Evolutionary conservation across 2,888 invertebrate genomes (phyloP).

Genomic region (Drosophila algonquin): DNA sequence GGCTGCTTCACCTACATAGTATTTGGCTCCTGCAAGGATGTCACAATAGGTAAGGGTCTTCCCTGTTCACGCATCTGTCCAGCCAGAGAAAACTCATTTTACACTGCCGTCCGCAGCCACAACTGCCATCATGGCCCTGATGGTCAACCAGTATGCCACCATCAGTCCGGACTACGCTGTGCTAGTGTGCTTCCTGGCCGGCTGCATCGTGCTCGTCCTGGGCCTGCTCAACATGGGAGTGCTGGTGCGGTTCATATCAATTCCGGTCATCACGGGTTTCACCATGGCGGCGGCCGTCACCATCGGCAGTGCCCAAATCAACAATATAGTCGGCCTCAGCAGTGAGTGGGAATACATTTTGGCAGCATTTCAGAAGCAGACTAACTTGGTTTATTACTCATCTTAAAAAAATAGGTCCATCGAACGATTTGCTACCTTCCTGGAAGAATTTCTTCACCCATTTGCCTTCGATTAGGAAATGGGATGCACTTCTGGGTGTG

Average conservation of each 20-base stretch:
- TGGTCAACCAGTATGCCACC: constrained; percentile 89
- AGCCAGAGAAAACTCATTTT: background rate
- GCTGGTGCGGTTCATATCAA: constrained; percentile 92
- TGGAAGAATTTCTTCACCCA: constrained; percentile 87
- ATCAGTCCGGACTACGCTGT: constrained; percentile 89
- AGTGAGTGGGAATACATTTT: constrained; percentile 82
- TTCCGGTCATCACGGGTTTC: constrained; percentile 93
- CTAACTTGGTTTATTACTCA: no score
- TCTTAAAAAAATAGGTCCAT: constrained; percentile 74
- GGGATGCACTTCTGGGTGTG: constrained; percentile 90
- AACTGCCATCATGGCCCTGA: constrained; percentile 94
- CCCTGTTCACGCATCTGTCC: no score
- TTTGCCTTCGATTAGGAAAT: constrained; percentile 86
- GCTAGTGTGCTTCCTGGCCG: constrained; percentile 89
- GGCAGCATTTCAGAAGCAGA: no score
- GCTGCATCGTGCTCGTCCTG: constrained; percentile 88
- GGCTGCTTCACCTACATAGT: constrained; percentile 96
- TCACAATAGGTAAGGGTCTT: constrained; percentile 87
- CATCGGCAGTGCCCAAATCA: constrained; percentile 92
- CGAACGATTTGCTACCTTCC: constrained; percentile 88
- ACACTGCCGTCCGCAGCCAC: constrained; percentile 86
- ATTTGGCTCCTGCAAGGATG: constrained; percentile 93
- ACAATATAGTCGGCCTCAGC: constrained; percentile 88
- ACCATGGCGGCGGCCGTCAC: constrained; percentile 94
- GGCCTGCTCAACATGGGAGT: constrained; percentile 92